A percentile compares a stretch with the other conserved stretches of the same genome.
These are phyloP conservation scores for Eulemur rufifrons DNA, from an alignment of 2,113 vertebrate genomes.

Conservation along the genomic window DNA sequence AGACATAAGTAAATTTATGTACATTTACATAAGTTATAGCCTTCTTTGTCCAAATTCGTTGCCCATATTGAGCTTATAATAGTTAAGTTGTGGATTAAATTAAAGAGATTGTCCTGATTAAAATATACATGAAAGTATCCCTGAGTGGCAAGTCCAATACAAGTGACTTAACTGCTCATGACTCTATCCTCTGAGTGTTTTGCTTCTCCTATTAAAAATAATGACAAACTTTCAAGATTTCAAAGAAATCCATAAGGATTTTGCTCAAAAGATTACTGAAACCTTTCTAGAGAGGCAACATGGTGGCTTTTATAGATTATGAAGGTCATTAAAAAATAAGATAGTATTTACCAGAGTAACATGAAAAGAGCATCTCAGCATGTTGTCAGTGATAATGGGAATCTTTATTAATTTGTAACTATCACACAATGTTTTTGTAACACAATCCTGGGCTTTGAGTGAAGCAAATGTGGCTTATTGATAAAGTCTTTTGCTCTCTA, in stretches of 20 bases:
- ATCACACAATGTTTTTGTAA: slow-evolving; percentile 33
- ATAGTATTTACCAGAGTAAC: slow-evolving; percentile 67
- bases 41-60: neutral
- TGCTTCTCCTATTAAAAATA: slow-evolving; percentile 78
- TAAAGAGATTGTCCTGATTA: slow-evolving; percentile 24
- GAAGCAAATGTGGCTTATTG: slow-evolving; percentile 71
- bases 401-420: slow-evolving; percentile 78
- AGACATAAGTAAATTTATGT: neutral
- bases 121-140: slow-evolving; percentile 34
- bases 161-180: slow-evolving; percentile 66
- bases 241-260: slow-evolving; percentile 79
- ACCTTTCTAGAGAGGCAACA: slow-evolving; percentile 65
- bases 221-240: slow-evolving; percentile 81
- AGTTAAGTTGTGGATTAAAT: neutral
- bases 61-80: neutral
- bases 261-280: slow-evolving; percentile 76
- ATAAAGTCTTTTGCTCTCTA: slow-evolving; percentile 75
- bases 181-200: slow-evolving; percentile 66
- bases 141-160: slow-evolving; percentile 17
- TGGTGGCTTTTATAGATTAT: slow-evolving; percentile 74
- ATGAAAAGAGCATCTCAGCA: slow-evolving; percentile 56
- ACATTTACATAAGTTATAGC: neutral
- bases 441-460: slow-evolving; percentile 64
- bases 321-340: slow-evolving; percentile 62
- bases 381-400: slow-evolving; percentile 68